Percentiles rank a stretch among this genome's conserved stretches.
These are phyloP conservation scores for Hemibagrus guttatus DNA, from an alignment of 2,797 vertebrate genomes.

Conservation along the genomic window DNA sequence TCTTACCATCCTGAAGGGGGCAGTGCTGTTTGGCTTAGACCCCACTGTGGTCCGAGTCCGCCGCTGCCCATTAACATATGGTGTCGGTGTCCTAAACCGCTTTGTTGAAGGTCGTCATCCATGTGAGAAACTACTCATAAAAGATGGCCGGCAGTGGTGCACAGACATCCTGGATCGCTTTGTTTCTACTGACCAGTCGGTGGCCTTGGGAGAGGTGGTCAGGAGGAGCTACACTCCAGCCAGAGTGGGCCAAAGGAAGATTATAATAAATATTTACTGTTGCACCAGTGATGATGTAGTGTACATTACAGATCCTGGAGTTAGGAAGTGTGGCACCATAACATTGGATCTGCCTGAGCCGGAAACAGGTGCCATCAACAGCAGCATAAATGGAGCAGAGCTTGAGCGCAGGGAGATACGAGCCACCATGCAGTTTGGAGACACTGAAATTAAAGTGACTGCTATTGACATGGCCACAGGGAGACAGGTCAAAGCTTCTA, in stretches of 20 bases:
- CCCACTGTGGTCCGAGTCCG: constrained; percentile 89
- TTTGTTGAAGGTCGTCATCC: constrained; percentile 90
- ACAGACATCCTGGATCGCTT: constrained; percentile 95
- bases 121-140: constrained; percentile 87
- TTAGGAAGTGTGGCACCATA: constrained; percentile 90
- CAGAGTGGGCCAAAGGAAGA: constrained; percentile 84
- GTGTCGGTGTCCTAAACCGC: constrained; percentile 91
- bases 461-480: constrained; percentile 87
- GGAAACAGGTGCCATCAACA: constrained; percentile 40
- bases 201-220: constrained; percentile 91
- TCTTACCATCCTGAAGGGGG: constrained; percentile 94
- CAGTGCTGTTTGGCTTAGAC: constrained; percentile 92
- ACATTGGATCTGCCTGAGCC: constrained; percentile 84
- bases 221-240: constrained; percentile 92
- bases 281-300: constrained; percentile 79
- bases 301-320: constrained; percentile 89
- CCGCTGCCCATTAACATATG: constrained; percentile 90
- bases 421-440: constrained; percentile 94
- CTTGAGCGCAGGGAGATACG: constrained; percentile 87
- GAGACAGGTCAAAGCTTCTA: constrained; percentile 83
- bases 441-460: constrained; percentile 95
- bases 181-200: constrained; percentile 89
- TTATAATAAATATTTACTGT: constrained; percentile 98
- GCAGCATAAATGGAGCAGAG: constrained; percentile 7
- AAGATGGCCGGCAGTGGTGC: constrained; percentile 93